Evolutionary conservation across 2,888 invertebrate species (phyloP).

Genomic region (Mantis religiosa): DNA sequence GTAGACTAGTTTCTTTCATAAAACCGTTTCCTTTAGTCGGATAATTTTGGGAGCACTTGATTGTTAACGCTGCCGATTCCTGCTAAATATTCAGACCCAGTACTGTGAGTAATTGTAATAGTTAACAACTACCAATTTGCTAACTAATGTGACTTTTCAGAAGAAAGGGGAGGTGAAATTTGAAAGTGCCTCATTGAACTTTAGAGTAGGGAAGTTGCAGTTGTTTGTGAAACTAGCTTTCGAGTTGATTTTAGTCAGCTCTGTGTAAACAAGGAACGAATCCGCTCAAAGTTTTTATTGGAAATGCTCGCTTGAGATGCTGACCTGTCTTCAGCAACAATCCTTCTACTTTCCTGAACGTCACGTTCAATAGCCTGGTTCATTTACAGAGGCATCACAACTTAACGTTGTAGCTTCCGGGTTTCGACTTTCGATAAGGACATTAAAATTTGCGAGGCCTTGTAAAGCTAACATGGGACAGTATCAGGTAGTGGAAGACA

Average conservation of each 20-base stretch:
- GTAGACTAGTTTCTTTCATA: too few relatives aligned
- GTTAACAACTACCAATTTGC: too few relatives aligned
- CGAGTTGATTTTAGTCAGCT: neutral
- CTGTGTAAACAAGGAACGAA: neutral
- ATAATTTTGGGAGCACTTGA: too few relatives aligned
- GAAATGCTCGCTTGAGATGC: neutral
- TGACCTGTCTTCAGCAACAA: neutral
- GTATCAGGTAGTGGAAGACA: too few relatives aligned
- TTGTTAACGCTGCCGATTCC: too few relatives aligned
- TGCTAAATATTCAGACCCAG: too few relatives aligned
- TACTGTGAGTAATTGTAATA: too few relatives aligned
- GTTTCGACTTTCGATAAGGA: neutral
- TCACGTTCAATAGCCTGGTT: neutral
- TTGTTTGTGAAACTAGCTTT: neutral
- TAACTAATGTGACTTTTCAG: neutral
- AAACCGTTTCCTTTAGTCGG: too few relatives aligned
- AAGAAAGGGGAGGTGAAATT: neutral
- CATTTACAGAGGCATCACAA: neutral
- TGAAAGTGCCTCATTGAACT: neutral
- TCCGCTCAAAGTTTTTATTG: neutral
- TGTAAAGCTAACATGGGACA: too few relatives aligned
- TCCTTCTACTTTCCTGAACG: neutral
- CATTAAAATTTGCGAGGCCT: neutral
- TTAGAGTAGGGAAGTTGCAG: neutral
- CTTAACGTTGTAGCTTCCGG: neutral